phyloP scores from a whole-genome alignment of 2,113 vertebrate genomes.

The Gopherus flavomarginatus region DNA sequence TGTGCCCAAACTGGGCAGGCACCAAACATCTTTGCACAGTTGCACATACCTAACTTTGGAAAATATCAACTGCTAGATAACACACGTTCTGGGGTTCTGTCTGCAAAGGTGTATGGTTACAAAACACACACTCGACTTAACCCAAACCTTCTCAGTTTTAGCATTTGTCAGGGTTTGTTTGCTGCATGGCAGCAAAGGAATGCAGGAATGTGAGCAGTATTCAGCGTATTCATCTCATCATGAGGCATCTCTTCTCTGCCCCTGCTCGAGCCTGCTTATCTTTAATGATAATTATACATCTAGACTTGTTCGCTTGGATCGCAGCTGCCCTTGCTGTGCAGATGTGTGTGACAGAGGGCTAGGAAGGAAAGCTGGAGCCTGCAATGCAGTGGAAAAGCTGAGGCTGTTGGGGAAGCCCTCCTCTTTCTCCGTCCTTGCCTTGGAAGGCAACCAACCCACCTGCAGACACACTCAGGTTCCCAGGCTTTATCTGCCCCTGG shows the following conservation, averaged over 20 bases:
- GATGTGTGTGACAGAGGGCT: constrained; percentile 40
- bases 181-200: constrained; percentile 18
- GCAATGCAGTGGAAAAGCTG: not conserved
- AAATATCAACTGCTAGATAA: constrained; percentile 62
- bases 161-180: constrained; percentile 65
- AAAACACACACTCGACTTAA: constrained; percentile 66
- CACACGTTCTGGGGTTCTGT: constrained; percentile 59
- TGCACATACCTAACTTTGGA: constrained; percentile 39
- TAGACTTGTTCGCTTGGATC: constrained; percentile 31
- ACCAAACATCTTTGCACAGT: constrained; percentile 28
- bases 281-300: constrained; percentile 65
- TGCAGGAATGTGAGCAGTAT: constrained; percentile 54
- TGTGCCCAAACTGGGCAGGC: constrained; percentile 56
- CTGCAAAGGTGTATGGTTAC: constrained; percentile 66
- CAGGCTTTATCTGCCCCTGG: not conserved
- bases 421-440: not conserved
- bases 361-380: not conserved
- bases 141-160: constrained; percentile 58
- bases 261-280: constrained; percentile 53
- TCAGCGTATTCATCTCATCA: constrained; percentile 45
- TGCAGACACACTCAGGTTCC: not conserved
- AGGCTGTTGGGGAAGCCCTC: not conserved
- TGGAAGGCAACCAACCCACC: not conserved
- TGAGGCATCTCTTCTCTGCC: constrained; percentile 43
- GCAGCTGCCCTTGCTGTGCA: not conserved